Evolutionary conservation across 2,113 vertebrate genomes (phyloP).

Genomic region (Paraplagusia blochii): DNA sequence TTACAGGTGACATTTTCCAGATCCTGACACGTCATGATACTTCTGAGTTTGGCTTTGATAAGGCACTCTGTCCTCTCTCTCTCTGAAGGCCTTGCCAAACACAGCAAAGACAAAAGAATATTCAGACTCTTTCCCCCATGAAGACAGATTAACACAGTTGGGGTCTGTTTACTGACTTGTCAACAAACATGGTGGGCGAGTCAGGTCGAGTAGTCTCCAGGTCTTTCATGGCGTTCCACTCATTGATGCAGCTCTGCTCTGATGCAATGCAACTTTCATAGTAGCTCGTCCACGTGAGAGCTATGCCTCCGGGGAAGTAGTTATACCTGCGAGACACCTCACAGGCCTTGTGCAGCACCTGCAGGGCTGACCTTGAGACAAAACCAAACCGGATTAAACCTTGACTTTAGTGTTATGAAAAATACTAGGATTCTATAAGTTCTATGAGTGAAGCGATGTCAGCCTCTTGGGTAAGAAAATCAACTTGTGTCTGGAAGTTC

Average conservation of each 20-base stretch:
- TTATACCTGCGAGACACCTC: conserved; percentile 91
- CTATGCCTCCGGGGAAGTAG: conserved; percentile 93
- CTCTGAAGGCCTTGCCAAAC: conserved; percentile 83
- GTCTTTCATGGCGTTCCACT: conserved; percentile 98
- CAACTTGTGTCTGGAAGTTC: too few species aligned
- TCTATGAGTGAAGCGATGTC: not conserved
- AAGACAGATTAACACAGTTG: not conserved
- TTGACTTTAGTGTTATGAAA: not conserved
- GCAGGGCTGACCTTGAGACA: conserved; percentile 87
- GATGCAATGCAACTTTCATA: conserved; percentile 95
- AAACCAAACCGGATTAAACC: not conserved
- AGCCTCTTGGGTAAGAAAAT: too few species aligned
- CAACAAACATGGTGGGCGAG: conserved; percentile 89
- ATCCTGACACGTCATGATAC: conserved; percentile 96
- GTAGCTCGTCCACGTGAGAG: conserved; percentile 92
- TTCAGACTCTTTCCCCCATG: not conserved
- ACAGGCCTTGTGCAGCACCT: conserved; percentile 95
- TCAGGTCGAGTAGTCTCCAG: conserved; percentile 89
- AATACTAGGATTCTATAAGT: not conserved
- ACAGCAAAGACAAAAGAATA: not conserved
- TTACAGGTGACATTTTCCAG: conserved; percentile 97
- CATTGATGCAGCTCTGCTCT: conserved; percentile 96
- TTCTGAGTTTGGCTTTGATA: conserved; percentile 93
- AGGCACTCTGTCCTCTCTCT: conserved; percentile 89
- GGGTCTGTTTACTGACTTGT: conserved; percentile 81